Evolutionary conservation across 2,113 vertebrate species (phyloP).

Genomic region (Paradisaea rubra): DNA sequence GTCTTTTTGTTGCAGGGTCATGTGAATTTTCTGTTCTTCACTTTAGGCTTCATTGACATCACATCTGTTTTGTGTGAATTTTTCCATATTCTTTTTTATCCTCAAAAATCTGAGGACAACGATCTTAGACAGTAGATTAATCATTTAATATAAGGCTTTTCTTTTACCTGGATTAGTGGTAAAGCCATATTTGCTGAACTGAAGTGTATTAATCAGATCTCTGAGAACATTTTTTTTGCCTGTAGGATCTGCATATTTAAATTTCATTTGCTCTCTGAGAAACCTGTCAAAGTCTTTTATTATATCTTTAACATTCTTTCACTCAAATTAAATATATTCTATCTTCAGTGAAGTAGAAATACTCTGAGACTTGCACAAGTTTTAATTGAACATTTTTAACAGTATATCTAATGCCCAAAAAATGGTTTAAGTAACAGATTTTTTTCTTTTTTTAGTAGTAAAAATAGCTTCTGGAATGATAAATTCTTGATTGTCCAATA

Average conservation of each 20-base stretch:
- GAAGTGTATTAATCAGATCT: neutral
- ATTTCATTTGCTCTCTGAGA: conserved; percentile 30
- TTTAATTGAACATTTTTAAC: neutral
- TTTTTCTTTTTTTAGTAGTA: neutral
- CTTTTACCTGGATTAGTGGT: conserved; percentile 20
- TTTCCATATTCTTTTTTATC: neutral
- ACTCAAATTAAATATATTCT: conserved; percentile 22
- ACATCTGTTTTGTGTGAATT: neutral
- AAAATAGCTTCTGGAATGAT: neutral
- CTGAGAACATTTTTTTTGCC: neutral
- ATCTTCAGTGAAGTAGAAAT: neutral
- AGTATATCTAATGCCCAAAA: neutral
- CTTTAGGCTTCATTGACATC: neutral
- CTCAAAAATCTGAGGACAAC: neutral
- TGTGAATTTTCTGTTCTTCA: neutral
- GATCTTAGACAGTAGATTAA: neutral
- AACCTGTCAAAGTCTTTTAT: conserved; percentile 29
- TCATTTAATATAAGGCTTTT: conserved; percentile 16
- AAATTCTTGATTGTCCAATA: neutral
- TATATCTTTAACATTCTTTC: conserved; percentile 22
- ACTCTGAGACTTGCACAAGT: neutral
- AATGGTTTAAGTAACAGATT: neutral
- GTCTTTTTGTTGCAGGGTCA: neutral
- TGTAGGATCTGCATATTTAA: conserved; percentile 22
- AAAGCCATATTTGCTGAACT: conserved; percentile 22